Conservation (phyloP, 2,113 vertebrate genomes). For the Pluvianellus socialis region DNA sequence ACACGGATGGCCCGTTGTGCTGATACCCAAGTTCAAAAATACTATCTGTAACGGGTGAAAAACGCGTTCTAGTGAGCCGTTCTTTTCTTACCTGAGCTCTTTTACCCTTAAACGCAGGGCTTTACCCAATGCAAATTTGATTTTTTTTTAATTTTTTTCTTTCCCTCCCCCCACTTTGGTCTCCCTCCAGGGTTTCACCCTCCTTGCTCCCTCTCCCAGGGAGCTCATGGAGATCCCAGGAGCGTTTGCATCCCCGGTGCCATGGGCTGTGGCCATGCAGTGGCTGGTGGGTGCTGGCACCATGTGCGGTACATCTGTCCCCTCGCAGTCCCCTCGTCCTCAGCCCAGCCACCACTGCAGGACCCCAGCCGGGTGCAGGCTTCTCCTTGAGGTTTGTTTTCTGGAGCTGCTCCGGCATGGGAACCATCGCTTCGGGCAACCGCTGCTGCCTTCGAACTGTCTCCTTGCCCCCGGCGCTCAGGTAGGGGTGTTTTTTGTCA, state of each 20-base stretch:
- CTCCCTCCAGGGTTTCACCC: neutral
- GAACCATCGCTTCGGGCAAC: rapidly evolving
- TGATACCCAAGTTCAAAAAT: neutral
- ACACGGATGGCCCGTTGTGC: neutral
- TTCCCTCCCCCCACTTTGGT: neutral
- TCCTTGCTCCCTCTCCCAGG: neutral
- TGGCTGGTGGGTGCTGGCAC: neutral
- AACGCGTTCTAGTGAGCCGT: neutral
- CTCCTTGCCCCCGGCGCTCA: neutral
- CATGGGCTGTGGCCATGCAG: neutral
- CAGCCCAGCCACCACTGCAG: neutral
- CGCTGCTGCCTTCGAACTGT: neutral
- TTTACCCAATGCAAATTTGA: neutral
- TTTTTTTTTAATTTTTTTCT: neutral
- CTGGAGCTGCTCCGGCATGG: neutral
- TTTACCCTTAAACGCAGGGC: neutral
- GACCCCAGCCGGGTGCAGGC: neutral
- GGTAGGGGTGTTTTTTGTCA: neutral
- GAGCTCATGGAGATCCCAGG: too few relatives aligned
- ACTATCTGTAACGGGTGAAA: neutral
- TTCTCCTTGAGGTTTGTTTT: neutral
- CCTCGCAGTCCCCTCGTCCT: neutral
- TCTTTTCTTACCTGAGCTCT: neutral
- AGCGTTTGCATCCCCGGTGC: rapidly evolving
- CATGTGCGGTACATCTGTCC: rapidly evolving